Evolutionary conservation across 2,113 vertebrate genomes (phyloP).

Genomic region (Chitala chitala): DNA sequence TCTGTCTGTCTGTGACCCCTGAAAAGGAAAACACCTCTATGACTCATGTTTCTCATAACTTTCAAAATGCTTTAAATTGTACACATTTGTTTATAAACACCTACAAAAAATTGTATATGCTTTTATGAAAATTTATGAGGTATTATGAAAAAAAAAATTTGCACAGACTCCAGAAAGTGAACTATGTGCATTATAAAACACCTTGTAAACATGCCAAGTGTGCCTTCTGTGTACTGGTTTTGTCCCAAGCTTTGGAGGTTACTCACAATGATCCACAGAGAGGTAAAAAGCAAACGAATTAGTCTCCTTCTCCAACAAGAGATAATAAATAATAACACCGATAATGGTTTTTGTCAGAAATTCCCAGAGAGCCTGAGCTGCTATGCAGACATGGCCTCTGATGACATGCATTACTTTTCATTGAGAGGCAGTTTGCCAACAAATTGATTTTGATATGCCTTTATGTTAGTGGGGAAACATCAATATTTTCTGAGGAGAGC

Average conservation of each 20-base stretch:
- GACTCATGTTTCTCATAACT: too few species aligned
- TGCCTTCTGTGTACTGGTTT: constrained; percentile 8
- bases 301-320: constrained; percentile 26
- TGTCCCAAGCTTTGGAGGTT: constrained; percentile 2
- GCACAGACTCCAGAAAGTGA: too few species aligned
- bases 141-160: too few species aligned
- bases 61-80: too few species aligned
- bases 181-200: background rate
- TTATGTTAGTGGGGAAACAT: constrained; percentile 28
- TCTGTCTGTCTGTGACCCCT: too few species aligned
- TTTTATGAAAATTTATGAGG: too few species aligned
- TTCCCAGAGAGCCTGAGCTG: constrained; percentile 18
- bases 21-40: too few species aligned
- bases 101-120: too few species aligned
- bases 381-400: constrained; percentile 23
- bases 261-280: constrained; percentile 3
- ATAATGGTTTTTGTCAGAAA: constrained; percentile 41
- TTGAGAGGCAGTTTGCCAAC: constrained; percentile 35
- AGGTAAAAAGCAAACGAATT: constrained; percentile 29
- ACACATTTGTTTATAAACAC: too few species aligned
- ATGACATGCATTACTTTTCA: constrained; percentile 33
- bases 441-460: constrained; percentile 37
- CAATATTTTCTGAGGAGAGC: constrained; percentile 37
- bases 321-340: constrained; percentile 32
- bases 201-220: too few species aligned